Conservation (phyloP, 2,113 vertebrate species). For the Ardeotis arabs region DNA sequence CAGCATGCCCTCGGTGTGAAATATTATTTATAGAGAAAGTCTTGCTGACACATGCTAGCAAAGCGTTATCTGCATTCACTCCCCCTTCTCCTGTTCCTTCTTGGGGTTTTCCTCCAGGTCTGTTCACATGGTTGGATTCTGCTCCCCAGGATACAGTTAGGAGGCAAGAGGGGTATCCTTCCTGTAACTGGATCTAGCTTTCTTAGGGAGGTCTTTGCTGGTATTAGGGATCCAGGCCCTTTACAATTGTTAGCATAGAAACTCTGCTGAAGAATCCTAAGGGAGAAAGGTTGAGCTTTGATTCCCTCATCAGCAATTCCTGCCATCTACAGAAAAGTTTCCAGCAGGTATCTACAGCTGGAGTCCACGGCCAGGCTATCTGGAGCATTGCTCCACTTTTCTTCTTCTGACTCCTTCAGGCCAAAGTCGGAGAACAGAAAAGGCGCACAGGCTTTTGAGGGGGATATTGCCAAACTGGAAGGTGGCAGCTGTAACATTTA, state of each 20-base stretch:
- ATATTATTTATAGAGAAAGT: not conserved
- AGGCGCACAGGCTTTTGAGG: not conserved
- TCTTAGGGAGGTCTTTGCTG: not conserved
- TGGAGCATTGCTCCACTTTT: not conserved
- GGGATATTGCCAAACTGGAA: not conserved
- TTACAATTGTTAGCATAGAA: not conserved
- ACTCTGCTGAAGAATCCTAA: not conserved
- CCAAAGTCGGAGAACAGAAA: not conserved
- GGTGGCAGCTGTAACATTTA: not conserved
- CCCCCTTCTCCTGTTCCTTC: not conserved
- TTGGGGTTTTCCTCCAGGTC: not conserved
- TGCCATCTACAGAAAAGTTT: not conserved
- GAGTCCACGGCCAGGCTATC: not conserved
- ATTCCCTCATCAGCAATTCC: not conserved
- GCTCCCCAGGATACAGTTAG: not conserved
- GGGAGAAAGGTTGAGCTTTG: not conserved
- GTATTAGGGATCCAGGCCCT: not conserved
- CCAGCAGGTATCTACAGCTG: not conserved
- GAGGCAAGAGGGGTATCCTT: not conserved
- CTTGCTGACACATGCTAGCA: not conserved
- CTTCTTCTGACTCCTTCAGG: not conserved
- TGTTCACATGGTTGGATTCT: not conserved
- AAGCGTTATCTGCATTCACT: not conserved
- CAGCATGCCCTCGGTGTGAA: not conserved
- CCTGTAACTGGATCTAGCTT: not conserved